A percentile compares a stretch with the other conserved stretches of the same genome.
Evolutionary conservation across 2,888 invertebrate species (phyloP).

Genomic region (Drosophila imparisetae): DNA sequence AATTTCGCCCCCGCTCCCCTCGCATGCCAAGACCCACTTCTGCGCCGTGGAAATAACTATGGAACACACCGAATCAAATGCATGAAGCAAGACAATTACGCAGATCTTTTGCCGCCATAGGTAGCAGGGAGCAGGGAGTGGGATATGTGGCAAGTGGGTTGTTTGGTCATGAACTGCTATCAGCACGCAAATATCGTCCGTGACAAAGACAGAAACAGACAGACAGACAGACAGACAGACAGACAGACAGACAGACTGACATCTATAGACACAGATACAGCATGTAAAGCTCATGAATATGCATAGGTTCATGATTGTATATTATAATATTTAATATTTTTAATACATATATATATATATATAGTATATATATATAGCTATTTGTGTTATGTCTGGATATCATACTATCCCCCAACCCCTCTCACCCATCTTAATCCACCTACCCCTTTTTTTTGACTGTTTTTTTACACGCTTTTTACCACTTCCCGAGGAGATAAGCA

Average conservation of each 20-base stretch:
- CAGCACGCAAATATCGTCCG: conserved; percentile 66
- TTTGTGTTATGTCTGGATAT: conserved; percentile 57
- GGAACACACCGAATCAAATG: conserved; percentile 16
- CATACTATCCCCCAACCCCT: conserved; percentile 21
- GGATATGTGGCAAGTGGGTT: conserved; percentile 1
- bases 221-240: too few relatives aligned
- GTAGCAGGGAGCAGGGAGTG: conserved; percentile 5
- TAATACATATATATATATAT: conserved; percentile 21
- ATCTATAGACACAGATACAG: neutral
- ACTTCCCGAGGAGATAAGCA: conserved; percentile 51
- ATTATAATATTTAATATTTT: conserved; percentile 14
- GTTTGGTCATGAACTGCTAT: conserved; percentile 47
- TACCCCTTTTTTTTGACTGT: conserved; percentile 3
- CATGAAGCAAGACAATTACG: conserved; percentile 58
- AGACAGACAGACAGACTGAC: conserved; percentile 10
- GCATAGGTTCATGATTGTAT: neutral
- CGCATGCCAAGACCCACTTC: neutral
- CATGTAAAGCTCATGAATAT: conserved; percentile 8
- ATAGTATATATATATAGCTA: conserved; percentile 49
- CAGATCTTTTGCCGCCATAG: conserved; percentile 67
- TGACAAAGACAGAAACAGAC: conserved; percentile 37
- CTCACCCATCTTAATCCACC: neutral
- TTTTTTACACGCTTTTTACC: conserved; percentile 30
- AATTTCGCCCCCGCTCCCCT: neutral
- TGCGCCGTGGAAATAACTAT: conserved; percentile 33